Base-by-base conservation (phyloP, 2,797 vertebrate genomes). In the Sparus aurata region DNA sequence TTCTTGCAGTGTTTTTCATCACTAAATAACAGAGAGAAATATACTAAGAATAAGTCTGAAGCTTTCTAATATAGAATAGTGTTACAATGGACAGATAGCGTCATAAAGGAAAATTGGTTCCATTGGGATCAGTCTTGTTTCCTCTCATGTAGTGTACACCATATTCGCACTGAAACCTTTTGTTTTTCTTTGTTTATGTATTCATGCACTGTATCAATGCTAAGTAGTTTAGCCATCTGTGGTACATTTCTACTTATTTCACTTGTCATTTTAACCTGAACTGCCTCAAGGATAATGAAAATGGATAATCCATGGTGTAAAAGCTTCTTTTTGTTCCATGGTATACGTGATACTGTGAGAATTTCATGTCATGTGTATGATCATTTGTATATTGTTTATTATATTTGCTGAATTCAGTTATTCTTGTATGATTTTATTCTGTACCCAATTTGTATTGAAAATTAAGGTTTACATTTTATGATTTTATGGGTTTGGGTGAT, bases 91-190 rank as follows among this genome's bases (percentile, higher is more conserved):
- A 69, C 16, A 72, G 63, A 69, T 30, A 41, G 47, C 45, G 17
- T 69, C 46, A 41, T 73, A 72, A 69, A 72, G 57, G 58, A 78
- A 74, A 34, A 34, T 63, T 50, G 69, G 68, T 72, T 80, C 70
- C 67, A 61, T 12, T 61, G 72, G 71, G 30, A 77, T 72, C 59
- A 69, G 54, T 80, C 59, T 74, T 43, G 66, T 79, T 34, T 34
- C 53, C 47, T 43, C 43, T 77, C 61, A 80, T 66, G 49, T 75
- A 17, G 5, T 60, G 45, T 60, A 66, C 43, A 69, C 54, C 70
- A 74, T 82, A 83, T 84, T 92, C 89, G 93, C 94, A 95, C 94
- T 95, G 94, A 95, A 91, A 91, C 82, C 65, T 85, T 93, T 91
- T 88, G 47, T 87, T 55, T 87, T 53, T 78, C 75, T 75, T 55